Conservation (phyloP, 2,113 vertebrate species). For the Columba janthina region DNA sequence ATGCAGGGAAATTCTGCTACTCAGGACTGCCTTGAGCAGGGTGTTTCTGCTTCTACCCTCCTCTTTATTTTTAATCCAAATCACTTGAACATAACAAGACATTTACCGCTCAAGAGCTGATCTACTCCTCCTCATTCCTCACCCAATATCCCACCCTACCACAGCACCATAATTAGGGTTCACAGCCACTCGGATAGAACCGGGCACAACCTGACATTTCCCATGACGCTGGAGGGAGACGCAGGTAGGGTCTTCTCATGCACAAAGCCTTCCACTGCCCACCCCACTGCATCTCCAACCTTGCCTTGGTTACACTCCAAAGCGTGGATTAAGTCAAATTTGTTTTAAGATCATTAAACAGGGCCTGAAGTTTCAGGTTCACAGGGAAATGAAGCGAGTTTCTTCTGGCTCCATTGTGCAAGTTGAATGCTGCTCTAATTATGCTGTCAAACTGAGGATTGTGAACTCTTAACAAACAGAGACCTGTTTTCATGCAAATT, state of each 20-base stretch:
- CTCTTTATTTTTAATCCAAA: neutral
- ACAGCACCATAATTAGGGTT: neutral
- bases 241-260: fast-evolving
- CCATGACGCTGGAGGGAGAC: neutral
- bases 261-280: neutral
- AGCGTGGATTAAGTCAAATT: neutral
- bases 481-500: conserved; percentile 66
- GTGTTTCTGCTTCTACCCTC: neutral
- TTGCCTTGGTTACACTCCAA: neutral
- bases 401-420: neutral
- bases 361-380: neutral
- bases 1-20: neutral
- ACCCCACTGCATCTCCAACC: neutral
- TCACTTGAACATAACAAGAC: neutral
- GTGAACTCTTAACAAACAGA: conserved; percentile 54
- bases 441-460: conserved; percentile 24
- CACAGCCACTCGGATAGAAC: neutral
- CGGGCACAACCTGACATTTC: neutral
- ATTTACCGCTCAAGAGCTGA: neutral
- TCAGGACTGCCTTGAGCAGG: neutral
- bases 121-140: conserved; percentile 2
- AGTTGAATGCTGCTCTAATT: conserved; percentile 7
- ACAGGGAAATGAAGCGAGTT: neutral
- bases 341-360: neutral
- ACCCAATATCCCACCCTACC: neutral